Evolutionary conservation across 2,113 vertebrate genomes (phyloP).

Genomic region (Fulica atra): DNA sequence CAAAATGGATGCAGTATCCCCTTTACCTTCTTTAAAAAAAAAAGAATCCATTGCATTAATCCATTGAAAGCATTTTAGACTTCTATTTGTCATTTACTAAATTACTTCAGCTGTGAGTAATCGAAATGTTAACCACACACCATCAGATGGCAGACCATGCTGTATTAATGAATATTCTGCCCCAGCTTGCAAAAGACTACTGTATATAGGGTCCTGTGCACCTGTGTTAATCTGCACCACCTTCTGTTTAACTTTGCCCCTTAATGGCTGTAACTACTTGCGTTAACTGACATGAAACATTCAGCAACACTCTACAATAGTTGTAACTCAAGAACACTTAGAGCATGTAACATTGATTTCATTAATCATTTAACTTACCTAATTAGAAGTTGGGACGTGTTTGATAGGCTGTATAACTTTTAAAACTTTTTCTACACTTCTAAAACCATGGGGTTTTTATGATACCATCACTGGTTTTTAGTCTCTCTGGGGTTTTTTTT

Average conservation of each 20-base stretch:
- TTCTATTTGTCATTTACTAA: background rate
- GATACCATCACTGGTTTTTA: background rate
- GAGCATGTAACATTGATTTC: background rate
- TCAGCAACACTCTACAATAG: background rate
- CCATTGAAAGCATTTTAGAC: background rate
- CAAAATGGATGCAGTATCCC: constrained; percentile 34
- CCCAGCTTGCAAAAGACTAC: accelerated
- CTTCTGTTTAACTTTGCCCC: background rate
- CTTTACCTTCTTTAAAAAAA: background rate
- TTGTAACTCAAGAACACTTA: background rate
- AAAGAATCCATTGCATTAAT: background rate
- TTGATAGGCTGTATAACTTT: background rate
- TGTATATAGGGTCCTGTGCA: background rate
- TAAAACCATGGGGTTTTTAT: background rate
- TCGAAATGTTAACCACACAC: background rate
- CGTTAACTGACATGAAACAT: accelerated
- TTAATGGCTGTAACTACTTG: accelerated
- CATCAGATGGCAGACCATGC: background rate
- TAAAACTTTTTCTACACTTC: background rate
- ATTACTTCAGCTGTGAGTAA: background rate
- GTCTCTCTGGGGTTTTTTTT: background rate
- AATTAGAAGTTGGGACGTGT: background rate
- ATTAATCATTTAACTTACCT: background rate
- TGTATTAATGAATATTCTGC: background rate
- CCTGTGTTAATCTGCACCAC: background rate